A percentile compares a stretch with the other conserved stretches of the same genome.
Conservation (phyloP, 2,797 vertebrate genomes). For the Chrosomus eos region DNA sequence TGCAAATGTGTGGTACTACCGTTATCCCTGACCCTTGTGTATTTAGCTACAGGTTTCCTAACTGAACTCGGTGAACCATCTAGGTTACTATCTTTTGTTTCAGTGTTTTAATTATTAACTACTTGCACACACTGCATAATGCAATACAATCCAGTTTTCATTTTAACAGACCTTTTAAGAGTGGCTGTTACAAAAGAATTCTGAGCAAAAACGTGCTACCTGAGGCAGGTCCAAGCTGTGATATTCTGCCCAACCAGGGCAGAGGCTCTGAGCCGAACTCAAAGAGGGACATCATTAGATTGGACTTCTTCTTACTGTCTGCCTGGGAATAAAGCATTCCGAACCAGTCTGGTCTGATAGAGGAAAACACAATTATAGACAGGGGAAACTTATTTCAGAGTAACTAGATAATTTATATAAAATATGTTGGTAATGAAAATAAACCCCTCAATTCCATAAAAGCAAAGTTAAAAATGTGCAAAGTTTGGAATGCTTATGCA, state of each 20-base stretch:
- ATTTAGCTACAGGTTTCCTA: slow-evolving; percentile 13
- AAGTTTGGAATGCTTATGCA: neutral
- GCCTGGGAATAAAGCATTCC: slow-evolving; percentile 99
- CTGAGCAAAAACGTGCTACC: slow-evolving; percentile 75
- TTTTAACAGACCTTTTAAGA: neutral
- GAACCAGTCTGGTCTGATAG: slow-evolving; percentile 89
- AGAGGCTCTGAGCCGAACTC: slow-evolving; percentile 92
- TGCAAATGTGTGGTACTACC: slow-evolving; percentile 24
- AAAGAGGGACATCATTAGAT: slow-evolving; percentile 99
- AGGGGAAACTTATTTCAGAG: neutral
- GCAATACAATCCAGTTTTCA: neutral
- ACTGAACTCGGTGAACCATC: neutral
- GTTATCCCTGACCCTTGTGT: slow-evolving; percentile 8
- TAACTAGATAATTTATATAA: neutral
- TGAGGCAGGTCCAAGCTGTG: slow-evolving; percentile 95
- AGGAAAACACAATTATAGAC: slow-evolving; percentile 21
- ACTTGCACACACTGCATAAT: slow-evolving; percentile 18
- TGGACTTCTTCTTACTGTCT: slow-evolving; percentile 99
- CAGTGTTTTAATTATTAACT: slow-evolving; percentile 18
- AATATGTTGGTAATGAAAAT: neutral
- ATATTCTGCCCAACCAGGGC: slow-evolving; percentile 94
- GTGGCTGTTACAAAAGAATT: neutral
- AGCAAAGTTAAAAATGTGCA: neutral
- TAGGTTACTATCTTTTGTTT: neutral
- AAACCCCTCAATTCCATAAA: neutral